Percentiles rank a stretch among this genome's conserved stretches.
Conservation (phyloP, 2,888 invertebrate genomes). For the Eilema sororculum region DNA sequence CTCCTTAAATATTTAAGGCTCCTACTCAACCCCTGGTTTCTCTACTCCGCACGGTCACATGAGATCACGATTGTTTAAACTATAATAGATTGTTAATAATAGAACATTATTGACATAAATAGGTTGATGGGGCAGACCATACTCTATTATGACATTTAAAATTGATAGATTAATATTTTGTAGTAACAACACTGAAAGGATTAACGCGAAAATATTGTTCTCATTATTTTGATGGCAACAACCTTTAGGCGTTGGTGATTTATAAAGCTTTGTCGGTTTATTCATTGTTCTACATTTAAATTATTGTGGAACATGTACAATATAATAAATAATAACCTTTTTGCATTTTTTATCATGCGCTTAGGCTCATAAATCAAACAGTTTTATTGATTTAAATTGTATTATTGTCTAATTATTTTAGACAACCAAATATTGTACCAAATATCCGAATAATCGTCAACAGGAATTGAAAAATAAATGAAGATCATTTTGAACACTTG, state of each 20-base stretch:
- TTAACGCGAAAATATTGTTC: conserved; percentile 41
- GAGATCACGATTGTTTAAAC: background rate
- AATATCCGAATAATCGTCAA: no score
- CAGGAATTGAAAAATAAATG: no score
- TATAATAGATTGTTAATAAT: background rate
- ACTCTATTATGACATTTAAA: background rate
- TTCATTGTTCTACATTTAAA: conserved; percentile 43
- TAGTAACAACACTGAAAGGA: conserved; percentile 24
- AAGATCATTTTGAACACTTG: no score
- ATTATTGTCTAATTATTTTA: no score
- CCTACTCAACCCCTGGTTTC: background rate
- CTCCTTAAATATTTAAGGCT: no score
- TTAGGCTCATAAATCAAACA: background rate
- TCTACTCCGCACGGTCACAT: background rate
- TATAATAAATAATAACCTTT: background rate
- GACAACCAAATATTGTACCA: no score
- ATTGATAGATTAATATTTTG: conserved; percentile 29
- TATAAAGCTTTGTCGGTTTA: conserved; percentile 43
- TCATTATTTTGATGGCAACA: conserved; percentile 41
- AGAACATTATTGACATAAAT: background rate
- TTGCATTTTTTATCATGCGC: background rate
- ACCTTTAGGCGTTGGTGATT: conserved; percentile 22
- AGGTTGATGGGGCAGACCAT: background rate
- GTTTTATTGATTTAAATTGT: no score
- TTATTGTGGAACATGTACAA: background rate